A percentile compares a stretch with the other conserved stretches of the same genome.
Evolutionary conservation across 2,113 vertebrate genomes (phyloP).

Genomic region (Pongo pygmaeus): DNA sequence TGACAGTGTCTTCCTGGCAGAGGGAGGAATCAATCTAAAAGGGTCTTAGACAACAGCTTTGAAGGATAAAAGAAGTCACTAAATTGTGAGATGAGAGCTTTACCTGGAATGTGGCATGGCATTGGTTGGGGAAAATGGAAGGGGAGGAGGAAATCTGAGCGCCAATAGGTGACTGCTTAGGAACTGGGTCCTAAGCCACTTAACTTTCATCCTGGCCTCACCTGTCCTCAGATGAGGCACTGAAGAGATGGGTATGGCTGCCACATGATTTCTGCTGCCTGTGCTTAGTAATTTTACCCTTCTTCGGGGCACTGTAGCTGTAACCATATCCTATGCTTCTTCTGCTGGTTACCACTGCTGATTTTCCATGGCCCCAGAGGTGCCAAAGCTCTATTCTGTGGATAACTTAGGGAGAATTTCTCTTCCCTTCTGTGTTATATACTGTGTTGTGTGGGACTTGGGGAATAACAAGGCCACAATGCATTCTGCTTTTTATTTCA

Average conservation of each 20-base stretch:
- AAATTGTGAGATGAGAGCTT: not conserved
- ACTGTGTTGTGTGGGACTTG: not conserved
- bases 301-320: not conserved
- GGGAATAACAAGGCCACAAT: not conserved
- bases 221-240: not conserved
- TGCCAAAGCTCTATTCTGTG: not conserved
- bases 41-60: not conserved
- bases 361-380: not conserved
- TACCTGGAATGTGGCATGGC: not conserved
- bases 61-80: not conserved
- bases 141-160: not conserved
- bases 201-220: not conserved
- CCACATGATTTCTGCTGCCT: not conserved
- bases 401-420: not conserved
- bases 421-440: not conserved
- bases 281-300: not conserved
- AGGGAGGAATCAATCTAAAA: constrained; percentile 7
- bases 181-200: not conserved
- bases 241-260: not conserved
- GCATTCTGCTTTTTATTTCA: not conserved
- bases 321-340: not conserved
- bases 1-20: not conserved
- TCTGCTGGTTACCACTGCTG: not conserved
- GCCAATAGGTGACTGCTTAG: not conserved
- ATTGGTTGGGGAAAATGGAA: not conserved